A percentile compares a stretch with the other conserved stretches of the same genome.
These are phyloP conservation scores for Dromiciops gliroides DNA, from an alignment of 2,113 vertebrate genomes.

Conservation along the genomic window DNA sequence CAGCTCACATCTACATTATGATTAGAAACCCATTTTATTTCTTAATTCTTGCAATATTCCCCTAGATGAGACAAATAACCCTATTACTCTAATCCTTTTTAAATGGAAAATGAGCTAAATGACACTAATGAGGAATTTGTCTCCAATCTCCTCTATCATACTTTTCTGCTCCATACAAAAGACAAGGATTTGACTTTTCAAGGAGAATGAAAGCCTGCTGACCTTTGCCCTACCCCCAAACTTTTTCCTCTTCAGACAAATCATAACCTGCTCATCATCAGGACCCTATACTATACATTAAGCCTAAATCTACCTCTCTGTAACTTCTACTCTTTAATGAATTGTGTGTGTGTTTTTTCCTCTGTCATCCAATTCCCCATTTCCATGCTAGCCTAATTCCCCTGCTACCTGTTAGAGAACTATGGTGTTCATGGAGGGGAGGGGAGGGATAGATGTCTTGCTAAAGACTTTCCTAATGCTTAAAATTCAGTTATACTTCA, in stretches of 20 bases:
- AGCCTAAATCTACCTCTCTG: not conserved
- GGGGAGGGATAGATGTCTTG: not conserved
- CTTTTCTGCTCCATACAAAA: not conserved
- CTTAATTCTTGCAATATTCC: not conserved
- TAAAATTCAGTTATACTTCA: not conserved
- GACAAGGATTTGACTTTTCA: not conserved
- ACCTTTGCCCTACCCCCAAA: not conserved
- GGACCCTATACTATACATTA: not conserved
- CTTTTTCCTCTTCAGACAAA: not conserved
- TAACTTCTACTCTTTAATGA: not conserved
- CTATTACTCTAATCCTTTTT: not conserved
- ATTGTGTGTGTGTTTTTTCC: not conserved
- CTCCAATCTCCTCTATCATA: not conserved
- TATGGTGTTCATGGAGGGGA: not conserved
- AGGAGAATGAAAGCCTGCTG: not conserved
- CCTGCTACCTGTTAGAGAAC: not conserved
- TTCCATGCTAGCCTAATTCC: not conserved
- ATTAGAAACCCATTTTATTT: not conserved
- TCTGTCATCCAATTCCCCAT: not conserved
- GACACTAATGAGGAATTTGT: not conserved
- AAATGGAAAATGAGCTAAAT: not conserved
- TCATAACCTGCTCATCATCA: not conserved
- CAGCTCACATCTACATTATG: not conserved
- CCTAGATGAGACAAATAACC: not conserved
- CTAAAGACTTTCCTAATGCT: not conserved